A percentile compares a stretch with the other conserved stretches of the same genome.
Evolutionary conservation across 2,797 vertebrate genomes (phyloP).

Genomic region (Intellagama lesueurii): DNA sequence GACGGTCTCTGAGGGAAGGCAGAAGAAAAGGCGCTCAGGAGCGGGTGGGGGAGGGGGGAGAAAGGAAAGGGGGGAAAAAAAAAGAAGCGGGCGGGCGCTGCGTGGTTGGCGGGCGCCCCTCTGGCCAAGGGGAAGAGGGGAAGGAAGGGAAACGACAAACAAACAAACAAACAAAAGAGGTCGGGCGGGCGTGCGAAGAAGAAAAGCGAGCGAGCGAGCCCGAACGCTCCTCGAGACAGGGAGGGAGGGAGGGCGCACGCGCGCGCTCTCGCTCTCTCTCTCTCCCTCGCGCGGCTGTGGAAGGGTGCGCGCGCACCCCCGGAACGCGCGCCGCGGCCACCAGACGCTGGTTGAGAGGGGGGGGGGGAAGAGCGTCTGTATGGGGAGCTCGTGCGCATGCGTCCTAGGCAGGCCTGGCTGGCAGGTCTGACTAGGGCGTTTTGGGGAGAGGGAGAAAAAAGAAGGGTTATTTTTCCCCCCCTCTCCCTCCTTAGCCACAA

Average conservation of each 20-base stretch:
- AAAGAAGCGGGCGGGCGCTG: constrained; percentile 20
- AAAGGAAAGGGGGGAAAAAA: no score
- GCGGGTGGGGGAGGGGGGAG: neutral
- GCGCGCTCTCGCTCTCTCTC: neutral
- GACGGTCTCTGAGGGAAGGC: neutral
- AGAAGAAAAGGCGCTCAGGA: no score
- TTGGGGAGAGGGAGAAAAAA: no score
- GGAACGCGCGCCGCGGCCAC: no score
- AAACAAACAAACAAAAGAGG: neutral
- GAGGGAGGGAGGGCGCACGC: no score
- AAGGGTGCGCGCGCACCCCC: neutral
- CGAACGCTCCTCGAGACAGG: neutral
- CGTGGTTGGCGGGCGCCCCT: constrained; percentile 35
- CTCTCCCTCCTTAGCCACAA: no score
- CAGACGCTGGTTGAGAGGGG: no score
- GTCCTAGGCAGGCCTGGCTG: neutral
- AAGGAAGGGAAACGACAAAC: neutral
- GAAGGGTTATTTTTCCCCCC: no score
- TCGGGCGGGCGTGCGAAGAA: constrained; percentile 18
- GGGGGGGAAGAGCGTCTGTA: no score
- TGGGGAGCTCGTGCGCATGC: neutral
- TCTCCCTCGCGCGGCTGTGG: neutral
- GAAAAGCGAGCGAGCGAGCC: neutral
- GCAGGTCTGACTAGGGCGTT: no score
- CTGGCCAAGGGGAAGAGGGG: neutral